These are phyloP conservation scores for Eulacestoma nigropectus DNA, from an alignment of 2,113 vertebrate genomes.

Conservation along the genomic window DNA sequence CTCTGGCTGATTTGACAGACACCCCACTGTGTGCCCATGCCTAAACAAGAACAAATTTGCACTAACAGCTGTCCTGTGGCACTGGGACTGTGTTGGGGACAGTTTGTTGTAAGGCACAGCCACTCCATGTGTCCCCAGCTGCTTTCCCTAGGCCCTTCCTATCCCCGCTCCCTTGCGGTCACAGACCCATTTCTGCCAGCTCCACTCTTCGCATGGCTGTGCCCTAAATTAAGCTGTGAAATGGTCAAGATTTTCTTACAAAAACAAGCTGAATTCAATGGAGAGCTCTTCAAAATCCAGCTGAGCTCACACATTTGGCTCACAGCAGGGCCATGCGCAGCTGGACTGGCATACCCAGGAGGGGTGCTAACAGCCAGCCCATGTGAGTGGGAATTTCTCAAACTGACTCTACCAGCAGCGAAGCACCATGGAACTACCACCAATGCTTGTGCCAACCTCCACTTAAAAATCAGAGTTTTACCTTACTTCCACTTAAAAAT, in stretches of 20 bases:
- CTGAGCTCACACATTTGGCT: neutral
- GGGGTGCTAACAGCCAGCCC: neutral
- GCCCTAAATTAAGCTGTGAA: neutral
- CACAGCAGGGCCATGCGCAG: neutral
- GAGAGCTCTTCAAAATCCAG: neutral
- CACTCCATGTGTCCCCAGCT: neutral
- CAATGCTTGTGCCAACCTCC: neutral
- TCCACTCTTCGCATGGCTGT: neutral
- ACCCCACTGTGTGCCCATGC: neutral
- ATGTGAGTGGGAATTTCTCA: neutral
- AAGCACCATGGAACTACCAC: neutral
- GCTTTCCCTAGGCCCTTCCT: neutral
- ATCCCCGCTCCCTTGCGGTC: neutral
- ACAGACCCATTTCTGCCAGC: neutral
- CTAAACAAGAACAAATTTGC: slow-evolving; percentile 17
- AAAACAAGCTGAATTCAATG: neutral
- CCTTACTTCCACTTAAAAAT: neutral
- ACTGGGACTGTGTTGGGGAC: neutral
- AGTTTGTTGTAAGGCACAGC: neutral
- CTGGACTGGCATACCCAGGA: neutral
- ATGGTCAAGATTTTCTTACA: neutral
- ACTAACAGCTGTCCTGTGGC: neutral
- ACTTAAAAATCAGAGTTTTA: neutral
- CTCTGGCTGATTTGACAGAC: slow-evolving; percentile 4
- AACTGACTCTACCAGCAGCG: neutral